Conservation (phyloP, 2,888 invertebrate genomes). For the Drosophila meridionalis region DNA sequence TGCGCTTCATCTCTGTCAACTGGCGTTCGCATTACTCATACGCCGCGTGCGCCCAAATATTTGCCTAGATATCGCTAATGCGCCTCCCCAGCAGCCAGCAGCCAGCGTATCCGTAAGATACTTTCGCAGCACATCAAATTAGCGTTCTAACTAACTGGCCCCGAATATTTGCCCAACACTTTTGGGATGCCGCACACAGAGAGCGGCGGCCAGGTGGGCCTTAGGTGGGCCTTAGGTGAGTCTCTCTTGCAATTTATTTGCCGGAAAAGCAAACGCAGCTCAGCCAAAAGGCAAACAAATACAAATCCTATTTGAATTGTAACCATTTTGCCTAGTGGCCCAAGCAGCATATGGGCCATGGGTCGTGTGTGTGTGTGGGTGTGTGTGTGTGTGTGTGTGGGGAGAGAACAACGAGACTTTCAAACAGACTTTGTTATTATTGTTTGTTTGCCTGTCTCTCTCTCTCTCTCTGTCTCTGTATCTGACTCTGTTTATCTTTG, state of each 20-base stretch:
- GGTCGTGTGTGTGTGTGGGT: background rate
- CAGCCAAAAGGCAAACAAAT: constrained; percentile 77
- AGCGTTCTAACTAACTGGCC: constrained; percentile 50
- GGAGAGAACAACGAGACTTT: constrained; percentile 21
- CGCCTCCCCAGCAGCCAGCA: constrained; percentile 42
- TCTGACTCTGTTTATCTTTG: background rate
- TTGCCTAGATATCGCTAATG: constrained; percentile 55
- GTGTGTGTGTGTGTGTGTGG: background rate
- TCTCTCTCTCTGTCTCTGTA: background rate
- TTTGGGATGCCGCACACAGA: constrained; percentile 45
- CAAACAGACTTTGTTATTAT: constrained; percentile 26
- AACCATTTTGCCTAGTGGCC: constrained; percentile 40
- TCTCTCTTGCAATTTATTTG: constrained; percentile 56
- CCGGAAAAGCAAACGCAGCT: constrained; percentile 44
- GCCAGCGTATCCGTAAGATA: constrained; percentile 43
- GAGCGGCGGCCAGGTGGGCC: background rate
- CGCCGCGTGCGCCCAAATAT: constrained; percentile 67
- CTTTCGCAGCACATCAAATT: constrained; percentile 59
- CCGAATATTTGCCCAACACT: constrained; percentile 60
- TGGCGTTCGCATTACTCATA: constrained; percentile 59
- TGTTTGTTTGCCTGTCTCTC: background rate
- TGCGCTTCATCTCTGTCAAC: constrained; percentile 50
- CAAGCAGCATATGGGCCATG: constrained; percentile 1
- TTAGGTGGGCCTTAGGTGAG: constrained; percentile 34
- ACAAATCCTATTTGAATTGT: constrained; percentile 74